These are phyloP conservation scores for Emydura subglobosa DNA, from an alignment of 2,113 vertebrate species.

Conservation along the genomic window DNA sequence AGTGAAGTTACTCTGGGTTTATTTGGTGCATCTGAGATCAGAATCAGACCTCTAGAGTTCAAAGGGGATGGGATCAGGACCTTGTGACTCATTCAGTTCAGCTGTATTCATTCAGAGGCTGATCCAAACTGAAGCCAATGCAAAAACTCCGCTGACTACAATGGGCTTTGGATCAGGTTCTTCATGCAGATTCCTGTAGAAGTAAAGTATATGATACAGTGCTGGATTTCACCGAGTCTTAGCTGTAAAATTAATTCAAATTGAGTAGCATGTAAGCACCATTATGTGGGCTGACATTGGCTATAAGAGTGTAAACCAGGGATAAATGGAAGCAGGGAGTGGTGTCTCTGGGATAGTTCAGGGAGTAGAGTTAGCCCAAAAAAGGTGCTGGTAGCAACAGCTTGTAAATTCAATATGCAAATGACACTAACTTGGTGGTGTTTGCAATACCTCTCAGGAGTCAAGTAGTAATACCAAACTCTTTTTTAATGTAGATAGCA, in stretches of 20 bases:
- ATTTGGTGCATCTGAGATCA: conserved; percentile 40
- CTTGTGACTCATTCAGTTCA: neutral
- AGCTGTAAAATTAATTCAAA: neutral
- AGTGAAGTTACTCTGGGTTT: conserved; percentile 36
- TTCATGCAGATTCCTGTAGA: neutral
- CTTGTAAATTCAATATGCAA: neutral
- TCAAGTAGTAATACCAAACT: neutral
- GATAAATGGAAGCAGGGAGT: neutral
- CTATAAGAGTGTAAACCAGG: neutral
- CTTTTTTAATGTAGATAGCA: neutral
- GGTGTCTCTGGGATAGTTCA: neutral
- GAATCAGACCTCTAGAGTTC: neutral
- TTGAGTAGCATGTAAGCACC: neutral
- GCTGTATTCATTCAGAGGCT: neutral
- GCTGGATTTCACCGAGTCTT: neutral
- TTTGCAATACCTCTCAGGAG: neutral
- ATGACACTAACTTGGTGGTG: neutral
- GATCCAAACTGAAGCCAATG: neutral
- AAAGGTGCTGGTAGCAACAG: neutral
- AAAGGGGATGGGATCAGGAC: neutral
- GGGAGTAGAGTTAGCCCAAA: neutral
- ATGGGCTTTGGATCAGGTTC: neutral
- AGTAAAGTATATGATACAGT: neutral
- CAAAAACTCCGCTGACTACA: neutral
- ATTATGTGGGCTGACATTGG: neutral